Percentiles rank a stretch among this genome's conserved stretches.
Conservation (phyloP, 2,797 vertebrate genomes). For the Prunella strophiata region DNA sequence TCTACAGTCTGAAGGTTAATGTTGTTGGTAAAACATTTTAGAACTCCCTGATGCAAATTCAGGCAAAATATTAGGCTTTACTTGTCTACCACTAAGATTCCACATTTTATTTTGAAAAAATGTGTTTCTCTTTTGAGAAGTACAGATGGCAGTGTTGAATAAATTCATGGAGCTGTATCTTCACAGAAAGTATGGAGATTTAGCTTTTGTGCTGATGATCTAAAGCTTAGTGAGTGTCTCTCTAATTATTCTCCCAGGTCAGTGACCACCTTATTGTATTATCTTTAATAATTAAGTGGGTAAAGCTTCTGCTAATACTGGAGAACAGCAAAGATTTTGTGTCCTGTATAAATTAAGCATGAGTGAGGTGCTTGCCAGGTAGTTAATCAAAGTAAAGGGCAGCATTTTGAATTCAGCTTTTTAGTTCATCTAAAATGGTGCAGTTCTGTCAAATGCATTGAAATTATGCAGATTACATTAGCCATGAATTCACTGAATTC, state of each 20-base stretch:
- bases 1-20: background rate
- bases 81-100: background rate
- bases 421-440: background rate
- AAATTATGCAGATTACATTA: background rate
- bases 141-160: conserved; percentile 67
- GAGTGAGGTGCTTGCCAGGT: background rate
- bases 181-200: background rate
- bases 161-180: background rate
- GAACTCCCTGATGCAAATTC: background rate
- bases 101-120: background rate
- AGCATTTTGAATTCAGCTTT: background rate
- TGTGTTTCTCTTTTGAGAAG: background rate
- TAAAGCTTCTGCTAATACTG: conserved; percentile 13
- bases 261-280: conserved; percentile 14
- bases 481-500: background rate
- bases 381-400: background rate
- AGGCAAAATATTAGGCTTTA: background rate
- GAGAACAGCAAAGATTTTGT: background rate
- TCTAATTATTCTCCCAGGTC: conserved; percentile 17
- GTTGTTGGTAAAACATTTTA: background rate
- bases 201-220: background rate
- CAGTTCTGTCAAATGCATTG: background rate
- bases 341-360: background rate
- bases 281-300: conserved; percentile 45
- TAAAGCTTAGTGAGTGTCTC: conserved; percentile 7